Conservation (phyloP, 2,113 vertebrate genomes). For the Dasyornis broadbenti region DNA sequence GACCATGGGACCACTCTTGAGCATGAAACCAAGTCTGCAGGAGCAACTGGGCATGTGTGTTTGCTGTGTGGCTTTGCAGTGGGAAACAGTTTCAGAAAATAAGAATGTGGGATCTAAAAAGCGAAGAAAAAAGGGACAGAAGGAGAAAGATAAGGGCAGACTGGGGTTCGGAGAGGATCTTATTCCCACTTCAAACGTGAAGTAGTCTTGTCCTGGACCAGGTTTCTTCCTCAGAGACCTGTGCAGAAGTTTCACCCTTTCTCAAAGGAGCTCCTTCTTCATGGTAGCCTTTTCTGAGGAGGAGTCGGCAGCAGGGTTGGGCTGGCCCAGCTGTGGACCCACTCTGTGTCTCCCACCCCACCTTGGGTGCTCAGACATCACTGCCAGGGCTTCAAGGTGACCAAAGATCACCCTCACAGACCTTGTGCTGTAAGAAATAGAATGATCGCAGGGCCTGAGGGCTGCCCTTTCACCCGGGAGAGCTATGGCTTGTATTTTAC, state of each 20-base stretch:
- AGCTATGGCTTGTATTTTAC: neutral
- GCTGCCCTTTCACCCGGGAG: neutral
- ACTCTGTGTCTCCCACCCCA: neutral
- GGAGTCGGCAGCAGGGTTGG: fast-evolving
- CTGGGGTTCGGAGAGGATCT: neutral
- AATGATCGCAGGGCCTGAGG: neutral
- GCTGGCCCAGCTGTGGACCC: neutral
- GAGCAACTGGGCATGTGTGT: neutral
- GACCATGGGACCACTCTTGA: neutral
- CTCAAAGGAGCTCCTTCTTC: neutral
- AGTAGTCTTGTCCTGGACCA: neutral
- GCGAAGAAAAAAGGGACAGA: neutral
- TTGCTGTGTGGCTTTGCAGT: neutral
- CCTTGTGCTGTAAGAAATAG: neutral
- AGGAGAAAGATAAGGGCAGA: neutral
- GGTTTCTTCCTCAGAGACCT: neutral
- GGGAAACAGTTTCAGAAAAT: neutral
- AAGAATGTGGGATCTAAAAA: neutral
- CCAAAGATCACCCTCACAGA: neutral
- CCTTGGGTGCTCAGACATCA: fast-evolving
- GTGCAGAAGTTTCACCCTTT: neutral
- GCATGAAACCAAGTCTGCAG: neutral
- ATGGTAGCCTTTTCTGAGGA: neutral
- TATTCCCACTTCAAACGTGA: neutral
- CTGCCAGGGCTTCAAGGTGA: neutral